Conservation (phyloP, 23 tunicate genomes). For the Halocynthia roretzi region DNA sequence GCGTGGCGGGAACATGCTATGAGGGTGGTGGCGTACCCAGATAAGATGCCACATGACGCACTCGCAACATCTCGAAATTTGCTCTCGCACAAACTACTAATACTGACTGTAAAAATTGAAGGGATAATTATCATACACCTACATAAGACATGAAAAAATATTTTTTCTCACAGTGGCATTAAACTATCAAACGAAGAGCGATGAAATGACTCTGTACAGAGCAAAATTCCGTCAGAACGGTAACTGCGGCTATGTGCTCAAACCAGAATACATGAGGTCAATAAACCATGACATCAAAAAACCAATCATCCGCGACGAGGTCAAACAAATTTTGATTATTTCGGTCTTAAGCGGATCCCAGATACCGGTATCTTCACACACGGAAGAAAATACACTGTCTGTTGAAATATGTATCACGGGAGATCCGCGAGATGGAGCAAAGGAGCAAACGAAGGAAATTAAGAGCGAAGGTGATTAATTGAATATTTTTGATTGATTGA, state of each 20-base stretch:
- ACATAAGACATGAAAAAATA: not conserved
- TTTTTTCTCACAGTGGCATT: slow-evolving; percentile 50
- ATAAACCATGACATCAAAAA: not conserved
- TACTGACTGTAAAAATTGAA: not conserved
- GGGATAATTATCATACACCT: not conserved
- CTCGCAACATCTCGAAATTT: too few species aligned
- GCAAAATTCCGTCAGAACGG: slow-evolving; percentile 95
- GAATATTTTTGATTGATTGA: not conserved
- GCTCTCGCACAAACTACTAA: too few species aligned
- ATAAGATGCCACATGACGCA: too few species aligned
- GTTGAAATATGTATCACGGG: slow-evolving; percentile 36
- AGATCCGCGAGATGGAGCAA: slow-evolving; percentile 25
- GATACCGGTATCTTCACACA: not conserved
- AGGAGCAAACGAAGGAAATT: slow-evolving; percentile 2
- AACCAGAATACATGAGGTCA: slow-evolving; percentile 53
- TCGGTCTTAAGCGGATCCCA: slow-evolving; percentile 35
- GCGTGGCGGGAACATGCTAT: too few species aligned
- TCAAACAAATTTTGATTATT: slow-evolving; percentile 7
- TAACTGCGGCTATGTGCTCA: slow-evolving; percentile 74
- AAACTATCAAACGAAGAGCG: slow-evolving; percentile 82
- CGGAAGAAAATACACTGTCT: not conserved
- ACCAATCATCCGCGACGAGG: not conserved
- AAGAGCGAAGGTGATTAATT: slow-evolving; percentile 9
- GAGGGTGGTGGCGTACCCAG: too few species aligned
- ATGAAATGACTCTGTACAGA: slow-evolving; percentile 60